Evolutionary conservation across 2,797 vertebrate genomes (phyloP), one percentile per base, ranked within the genome.

Genomic region (Prionace glauca): DNA sequence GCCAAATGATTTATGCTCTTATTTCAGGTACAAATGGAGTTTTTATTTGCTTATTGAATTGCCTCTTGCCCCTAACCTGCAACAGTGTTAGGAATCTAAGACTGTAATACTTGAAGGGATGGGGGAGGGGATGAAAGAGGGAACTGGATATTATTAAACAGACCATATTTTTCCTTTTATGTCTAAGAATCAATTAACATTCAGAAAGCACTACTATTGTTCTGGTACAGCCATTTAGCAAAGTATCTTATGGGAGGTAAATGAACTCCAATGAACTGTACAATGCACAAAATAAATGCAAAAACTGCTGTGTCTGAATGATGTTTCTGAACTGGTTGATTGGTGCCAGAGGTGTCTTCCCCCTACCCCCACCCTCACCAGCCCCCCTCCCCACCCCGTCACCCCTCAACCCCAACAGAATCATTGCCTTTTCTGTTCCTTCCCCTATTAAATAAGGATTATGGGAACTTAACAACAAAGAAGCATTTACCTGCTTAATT

Each of bases 11-110:
- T 94, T 94, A 94, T 94, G 41, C 26, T 94, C 7, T 14, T 24
- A 94, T 94, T 72, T 74, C 41, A 94, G 41, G 14, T 50, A 72
- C 41, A 94, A 74, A 74, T 94, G 0, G 41, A 72, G 18, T 29
- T 74, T 22, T 41, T 94, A 91, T 94, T 71, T 74, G 69, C 45
- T 94, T 24, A 72, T 71, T 71, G 67, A 94, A 56, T 94, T 94
- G 65, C 12, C 67, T 50, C 41, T 50, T 67, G 67, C 67, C 22
- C 69, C 41, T 74, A 56, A 50, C 10, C 24, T 94, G 69, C 24
- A 74, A 2, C 14, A 50, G 22, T 32, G 14, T 41, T 94, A 29
- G 69, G 92, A 72, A 94, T 24, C 92, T 2, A 74, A 50, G 36
- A 72, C 36, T 71, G 16, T 45, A 45, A 94, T 50, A 45, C 24